phyloP scores from a whole-genome alignment of 1,140 invertebrate genomes.

The Drosophila nigrodunni region DNA sequence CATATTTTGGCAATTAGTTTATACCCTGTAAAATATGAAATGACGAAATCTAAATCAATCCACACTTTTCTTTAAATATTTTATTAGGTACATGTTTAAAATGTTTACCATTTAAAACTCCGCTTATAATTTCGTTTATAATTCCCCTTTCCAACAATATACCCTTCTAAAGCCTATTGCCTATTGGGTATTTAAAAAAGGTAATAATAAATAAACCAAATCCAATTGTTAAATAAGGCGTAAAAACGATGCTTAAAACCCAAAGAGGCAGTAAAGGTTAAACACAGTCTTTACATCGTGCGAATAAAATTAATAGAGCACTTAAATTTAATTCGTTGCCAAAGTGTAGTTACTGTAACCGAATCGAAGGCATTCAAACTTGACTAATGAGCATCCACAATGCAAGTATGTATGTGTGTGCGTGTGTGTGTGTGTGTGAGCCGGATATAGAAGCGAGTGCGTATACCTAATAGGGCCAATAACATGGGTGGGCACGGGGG shows the following conservation, averaged over 20 bases:
- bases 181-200: neutral
- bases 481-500: neutral
- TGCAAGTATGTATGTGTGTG: neutral
- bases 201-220: neutral
- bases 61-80: no score
- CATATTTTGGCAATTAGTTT: no score
- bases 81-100: no score
- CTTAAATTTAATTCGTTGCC: slow-evolving; percentile 15
- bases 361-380: slow-evolving; percentile 42
- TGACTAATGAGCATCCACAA: slow-evolving; percentile 34
- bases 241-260: slow-evolving; percentile 16
- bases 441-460: slow-evolving; percentile 22
- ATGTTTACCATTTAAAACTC: no score
- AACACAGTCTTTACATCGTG: slow-evolving; percentile 11
- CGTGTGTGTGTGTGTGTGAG: slow-evolving; percentile 5
- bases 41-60: no score
- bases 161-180: neutral
- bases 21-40: neutral
- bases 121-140: no score
- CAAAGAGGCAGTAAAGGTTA: slow-evolving; percentile 22
- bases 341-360: slow-evolving; percentile 36
- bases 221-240: slow-evolving; percentile 19
- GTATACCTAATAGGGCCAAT: slow-evolving; percentile 19
- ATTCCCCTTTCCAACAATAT: no score
- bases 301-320: neutral